Evolutionary conservation across 2,113 vertebrate species (phyloP), one percentile per base, ranked within the genome.

Genomic region (Cyanistes caeruleus): DNA sequence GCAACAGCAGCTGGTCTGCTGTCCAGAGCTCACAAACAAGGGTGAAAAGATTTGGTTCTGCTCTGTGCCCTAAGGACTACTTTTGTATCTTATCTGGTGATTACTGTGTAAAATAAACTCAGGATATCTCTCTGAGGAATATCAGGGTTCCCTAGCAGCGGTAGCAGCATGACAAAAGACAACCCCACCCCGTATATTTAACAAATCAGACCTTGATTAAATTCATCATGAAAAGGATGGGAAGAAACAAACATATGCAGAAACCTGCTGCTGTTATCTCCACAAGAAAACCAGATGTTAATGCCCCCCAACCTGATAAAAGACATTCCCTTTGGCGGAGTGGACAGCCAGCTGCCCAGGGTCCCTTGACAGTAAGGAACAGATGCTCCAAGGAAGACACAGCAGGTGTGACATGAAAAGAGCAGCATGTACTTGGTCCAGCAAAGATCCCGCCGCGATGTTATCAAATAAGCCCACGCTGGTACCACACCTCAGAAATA

Each of bases 271-370:
- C 81, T 93, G 68, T 80, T 79, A 67, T 59, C 52, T 84, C 56
- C 56, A n/a, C 11, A 10, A 44, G 68, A 39, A 78, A 91, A 67
- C n/a, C 39, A 20, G 8, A 1, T 10, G 5, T 49, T 23, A 75
- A 41, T 39, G 49, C 7, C 60, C 43, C 63, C 19, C 55, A 80
- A 0, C 22, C 48, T 44, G 72, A 74, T 41, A 60, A 88, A 76
- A 86, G 81, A 33, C 51, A 70, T 90, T 91, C 51, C 59, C 81
- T 55, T 52, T 0, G 1, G 52, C 2, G 2, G 4, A 67, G 46
- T 56, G 69, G 69, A 60, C 78, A 84, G 81, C 72, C 82, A 83
- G 1, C 53, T 49, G 68, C 2, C 1, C 0, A 0, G 39, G 39
- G 51, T 46, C 30, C 51, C 44, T 19, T 59, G 83, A 84, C 60